Percentiles rank a stretch among this genome's conserved stretches.
phyloP scores from a whole-genome alignment of 2,797 vertebrate species.

The Psittacula echo region DNA sequence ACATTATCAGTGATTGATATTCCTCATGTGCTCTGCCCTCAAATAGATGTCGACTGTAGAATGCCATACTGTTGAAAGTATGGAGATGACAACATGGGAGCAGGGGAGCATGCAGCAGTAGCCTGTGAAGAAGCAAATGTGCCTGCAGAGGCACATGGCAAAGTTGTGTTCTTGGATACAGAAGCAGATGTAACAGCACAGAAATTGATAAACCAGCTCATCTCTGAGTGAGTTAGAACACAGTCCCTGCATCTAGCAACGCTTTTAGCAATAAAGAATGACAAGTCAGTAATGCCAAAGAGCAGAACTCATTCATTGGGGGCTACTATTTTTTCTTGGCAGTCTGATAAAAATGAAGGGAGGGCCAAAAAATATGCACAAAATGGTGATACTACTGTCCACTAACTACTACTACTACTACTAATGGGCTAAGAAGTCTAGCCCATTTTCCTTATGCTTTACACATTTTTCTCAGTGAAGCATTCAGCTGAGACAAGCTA shows the following conservation, averaged over 20 bases:
- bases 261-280: not conserved
- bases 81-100: not conserved
- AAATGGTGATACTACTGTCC: not conserved
- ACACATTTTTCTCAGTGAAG: not conserved
- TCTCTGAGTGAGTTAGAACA: not conserved
- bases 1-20: not conserved
- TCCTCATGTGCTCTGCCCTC: rapidly evolving
- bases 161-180: not conserved
- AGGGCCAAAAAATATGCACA: not conserved
- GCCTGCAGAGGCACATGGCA: not conserved
- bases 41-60: not conserved
- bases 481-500: not conserved
- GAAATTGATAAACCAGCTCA: not conserved
- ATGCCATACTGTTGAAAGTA: not conserved
- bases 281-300: not conserved
- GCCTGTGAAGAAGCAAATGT: not conserved
- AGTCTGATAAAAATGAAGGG: not conserved
- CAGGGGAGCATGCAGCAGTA: not conserved
- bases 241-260: not conserved
- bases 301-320: not conserved
- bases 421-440: not conserved
- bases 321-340: not conserved
- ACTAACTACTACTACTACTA: not conserved
- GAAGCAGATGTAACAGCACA: not conserved
- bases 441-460: not conserved